Evolutionary conservation across 2,797 vertebrate genomes (phyloP).

Genomic region (Hyperoplus lanceolatus): DNA sequence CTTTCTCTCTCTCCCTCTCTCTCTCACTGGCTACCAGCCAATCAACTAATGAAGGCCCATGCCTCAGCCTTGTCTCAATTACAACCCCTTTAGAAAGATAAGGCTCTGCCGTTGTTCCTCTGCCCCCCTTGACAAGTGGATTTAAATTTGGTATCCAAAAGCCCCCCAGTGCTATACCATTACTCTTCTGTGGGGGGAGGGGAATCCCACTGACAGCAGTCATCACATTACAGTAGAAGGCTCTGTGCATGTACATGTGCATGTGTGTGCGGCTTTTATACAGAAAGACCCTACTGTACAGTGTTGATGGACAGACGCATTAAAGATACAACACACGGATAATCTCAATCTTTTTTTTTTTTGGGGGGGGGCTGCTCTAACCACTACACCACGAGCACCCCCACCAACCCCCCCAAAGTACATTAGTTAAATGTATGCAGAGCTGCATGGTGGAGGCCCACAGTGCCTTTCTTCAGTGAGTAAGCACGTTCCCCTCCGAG

Average conservation of each 20-base stretch:
- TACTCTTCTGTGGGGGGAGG: slow-evolving; percentile 37
- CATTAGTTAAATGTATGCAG: slow-evolving; percentile 25
- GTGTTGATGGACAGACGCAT: slow-evolving; percentile 7
- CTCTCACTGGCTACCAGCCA: slow-evolving; percentile 61
- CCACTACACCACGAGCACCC: too few species aligned
- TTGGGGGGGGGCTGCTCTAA: too few species aligned
- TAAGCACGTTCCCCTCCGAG: slow-evolving; percentile 20
- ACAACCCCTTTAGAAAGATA: slow-evolving; percentile 61
- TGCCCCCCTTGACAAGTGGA: slow-evolving; percentile 52
- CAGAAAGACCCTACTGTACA: slow-evolving; percentile 6
- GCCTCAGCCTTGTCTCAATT: slow-evolving; percentile 68
- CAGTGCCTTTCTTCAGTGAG: slow-evolving; percentile 34
- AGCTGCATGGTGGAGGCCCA: slow-evolving; percentile 25
- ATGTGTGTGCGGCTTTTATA: slow-evolving; percentile 7
- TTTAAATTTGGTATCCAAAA: slow-evolving; percentile 64
- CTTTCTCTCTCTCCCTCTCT: slow-evolving; percentile 3
- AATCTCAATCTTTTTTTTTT: neutral
- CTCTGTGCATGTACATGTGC: neutral
- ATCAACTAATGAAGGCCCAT: slow-evolving; percentile 72
- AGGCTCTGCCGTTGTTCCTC: slow-evolving; percentile 43
- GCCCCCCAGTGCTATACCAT: slow-evolving; percentile 32
- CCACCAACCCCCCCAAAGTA: neutral
- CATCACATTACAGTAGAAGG: slow-evolving; percentile 43
- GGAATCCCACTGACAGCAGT: slow-evolving; percentile 28
- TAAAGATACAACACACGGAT: slow-evolving; percentile 14